These are phyloP conservation scores for Cyprinodon tularosa DNA, from an alignment of 2,113 vertebrate genomes.

Conservation along the genomic window DNA sequence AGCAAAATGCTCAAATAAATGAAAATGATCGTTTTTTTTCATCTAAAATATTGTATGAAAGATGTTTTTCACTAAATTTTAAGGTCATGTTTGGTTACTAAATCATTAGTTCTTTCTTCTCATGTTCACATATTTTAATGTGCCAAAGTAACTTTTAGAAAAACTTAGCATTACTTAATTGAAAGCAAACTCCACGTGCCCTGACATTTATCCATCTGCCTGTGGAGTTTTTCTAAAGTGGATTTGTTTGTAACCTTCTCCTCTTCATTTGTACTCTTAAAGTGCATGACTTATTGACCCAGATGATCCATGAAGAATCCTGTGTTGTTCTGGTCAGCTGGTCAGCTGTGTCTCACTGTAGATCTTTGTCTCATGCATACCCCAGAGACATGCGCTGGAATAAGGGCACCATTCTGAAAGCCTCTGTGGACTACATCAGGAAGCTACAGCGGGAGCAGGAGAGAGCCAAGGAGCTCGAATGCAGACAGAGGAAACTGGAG, in stretches of 20 bases:
- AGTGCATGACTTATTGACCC: constrained; percentile 9
- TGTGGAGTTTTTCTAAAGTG: neutral
- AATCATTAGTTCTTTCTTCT: neutral
- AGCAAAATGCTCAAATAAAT: too few species aligned
- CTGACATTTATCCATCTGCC: neutral
- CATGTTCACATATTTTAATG: neutral
- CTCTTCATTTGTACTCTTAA: constrained; percentile 4
- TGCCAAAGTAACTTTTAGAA: neutral
- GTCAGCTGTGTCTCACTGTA: constrained; percentile 67
- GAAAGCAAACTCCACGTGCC: neutral
- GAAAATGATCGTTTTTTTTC: too few species aligned
- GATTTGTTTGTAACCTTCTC: constrained; percentile 6
- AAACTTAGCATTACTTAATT: neutral
- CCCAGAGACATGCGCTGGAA: constrained; percentile 95
- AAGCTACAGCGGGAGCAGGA: constrained; percentile 94
- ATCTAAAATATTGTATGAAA: too few species aligned
- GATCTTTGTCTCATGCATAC: constrained; percentile 64
- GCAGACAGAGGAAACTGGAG: constrained; percentile 89
- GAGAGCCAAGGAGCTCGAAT: constrained; percentile 89
- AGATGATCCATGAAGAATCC: constrained; percentile 73
- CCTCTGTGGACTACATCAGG: constrained; percentile 94
- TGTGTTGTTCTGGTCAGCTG: constrained; percentile 58
- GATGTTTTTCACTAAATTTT: too few species aligned
- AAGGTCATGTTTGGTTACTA: neutral
- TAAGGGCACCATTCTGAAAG: constrained; percentile 95